Base-by-base conservation (phyloP, 2,888 invertebrate genomes). In the Andrena marginata region DNA sequence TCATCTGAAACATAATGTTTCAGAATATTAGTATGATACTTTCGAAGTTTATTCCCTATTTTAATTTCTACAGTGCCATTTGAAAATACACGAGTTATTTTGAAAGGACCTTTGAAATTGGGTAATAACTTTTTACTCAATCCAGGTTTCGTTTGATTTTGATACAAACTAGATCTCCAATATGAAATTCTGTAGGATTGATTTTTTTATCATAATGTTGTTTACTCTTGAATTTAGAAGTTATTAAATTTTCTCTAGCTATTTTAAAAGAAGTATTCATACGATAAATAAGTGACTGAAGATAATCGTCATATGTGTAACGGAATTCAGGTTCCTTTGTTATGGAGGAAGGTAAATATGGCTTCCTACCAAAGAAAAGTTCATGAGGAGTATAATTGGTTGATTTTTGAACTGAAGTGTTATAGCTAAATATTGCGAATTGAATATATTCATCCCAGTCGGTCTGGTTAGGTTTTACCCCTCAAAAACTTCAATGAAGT, bases 1-100 rank as follows among this genome's bases (percentile, higher is more conserved):
- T 72, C 77, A 77, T 77, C 67, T 77, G 77, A 23, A 78, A 78
- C 2, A 69, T 56, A 69, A 5, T n/a, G 64, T 69, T 78, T 78
- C 7, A 68, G 2, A 0, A 78, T 16, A 7, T 73, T 78, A 64
- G 69, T 59, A 16, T 74, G 74, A 59, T 73, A 78, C 33, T n/a
- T 68, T 4, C 8, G 2, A 6, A 1, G 68, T 2, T 16, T 33
- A 10, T n/a, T 64, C 10, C 51, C 73, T 31, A 78, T 29, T 59
- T 64, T 68, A 23, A 63, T 48, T 64, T 78, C 59, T 23, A 73
- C 69, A 1, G 59, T 73, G 2, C 69, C 33, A 49, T 78, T 73
- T 0, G 29, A 33, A 29, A n/a, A 59, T 1, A 64, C 1, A 10
- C 8, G 23, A 2, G 20, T 74, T 6, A 78, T 69, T 59, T 35